Evolutionary conservation across 1,140 invertebrate species (phyloP), one percentile per base, ranked within the genome.

Genomic region (Nephila pilipes): DNA sequence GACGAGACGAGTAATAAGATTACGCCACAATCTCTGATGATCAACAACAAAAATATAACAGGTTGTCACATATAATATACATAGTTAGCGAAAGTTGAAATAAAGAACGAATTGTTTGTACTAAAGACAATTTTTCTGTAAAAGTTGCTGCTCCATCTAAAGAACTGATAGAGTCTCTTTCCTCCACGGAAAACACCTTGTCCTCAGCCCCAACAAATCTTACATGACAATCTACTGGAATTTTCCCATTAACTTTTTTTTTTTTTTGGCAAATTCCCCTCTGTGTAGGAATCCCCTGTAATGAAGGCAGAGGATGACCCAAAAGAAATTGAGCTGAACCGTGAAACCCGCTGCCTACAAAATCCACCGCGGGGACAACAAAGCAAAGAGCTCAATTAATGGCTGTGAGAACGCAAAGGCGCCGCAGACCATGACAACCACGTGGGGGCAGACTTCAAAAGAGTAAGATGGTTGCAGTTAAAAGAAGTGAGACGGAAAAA

Each of bases 401-500:
- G 29, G 29, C 32, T 32, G 18, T 2, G 69, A 75, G 69, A 36
- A 36, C 18, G 14, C 29, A 36, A 75, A 36, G 16, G 29, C 29
- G 25, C 14, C 5, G 29, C 69, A 14, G 29, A 75, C 69, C 69
- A 75, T 75, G 69, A 36, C 69, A 32, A 18, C 16, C 25, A 75
- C 29, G 69, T 75, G 69, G n/a, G n/a, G 63, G n/a, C 63, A 65
- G 46, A 65, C 63, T 65, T 65, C 63, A 25, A 65, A 65, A 25
- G n/a, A 16, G 29, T 36, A 36, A 32, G 29, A 75, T 29, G 16
- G 29, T 2, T 29, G 29, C 69, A 2, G 69, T 14, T 29, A 12
- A 25, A 10, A 65, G 63, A 65, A 36, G 69, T 75, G 69, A 36
- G 69, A 75, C 29, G 29, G 69, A 75, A 75, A 75, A 36, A 36